Evolutionary conservation across 1,140 invertebrate species (phyloP).

Genomic region (Neuroterus valhalla): DNA sequence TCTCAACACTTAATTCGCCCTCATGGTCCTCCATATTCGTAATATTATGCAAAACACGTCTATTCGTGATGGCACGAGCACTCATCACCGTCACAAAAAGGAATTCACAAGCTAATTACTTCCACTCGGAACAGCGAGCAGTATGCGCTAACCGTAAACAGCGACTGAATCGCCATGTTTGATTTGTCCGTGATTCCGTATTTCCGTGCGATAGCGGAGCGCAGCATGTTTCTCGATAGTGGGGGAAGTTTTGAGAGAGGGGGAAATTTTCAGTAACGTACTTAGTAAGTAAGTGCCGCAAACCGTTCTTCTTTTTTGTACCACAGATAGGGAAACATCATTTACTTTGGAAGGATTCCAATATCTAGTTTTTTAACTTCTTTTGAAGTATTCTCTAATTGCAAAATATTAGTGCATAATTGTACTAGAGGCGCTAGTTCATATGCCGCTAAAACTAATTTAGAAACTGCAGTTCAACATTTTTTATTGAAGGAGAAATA

Average conservation of each 20-base stretch:
- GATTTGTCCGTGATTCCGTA: conserved; percentile 66
- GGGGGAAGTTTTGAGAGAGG: conserved; percentile 32
- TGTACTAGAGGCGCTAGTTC: no score
- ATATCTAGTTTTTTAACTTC: no score
- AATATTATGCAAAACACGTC: conserved; percentile 58
- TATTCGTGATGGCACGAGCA: conserved; percentile 58
- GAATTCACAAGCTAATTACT: conserved; percentile 46
- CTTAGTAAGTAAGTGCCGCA: no score
- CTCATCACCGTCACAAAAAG: conserved; percentile 59
- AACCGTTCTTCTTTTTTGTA: no score
- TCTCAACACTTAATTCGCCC: conserved; percentile 47
- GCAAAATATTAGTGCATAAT: no score
- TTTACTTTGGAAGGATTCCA: no score
- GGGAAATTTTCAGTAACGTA: background rate
- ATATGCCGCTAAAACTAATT: no score
- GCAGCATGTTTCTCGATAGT: conserved; percentile 49
- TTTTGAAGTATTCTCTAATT: no score
- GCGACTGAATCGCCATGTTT: conserved; percentile 73
- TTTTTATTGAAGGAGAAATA: no score
- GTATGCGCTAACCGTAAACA: conserved; percentile 67
- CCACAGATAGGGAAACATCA: no score
- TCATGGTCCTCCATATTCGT: conserved; percentile 60
- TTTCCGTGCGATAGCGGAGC: conserved; percentile 50
- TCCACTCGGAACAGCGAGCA: conserved; percentile 52
- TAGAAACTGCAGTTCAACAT: no score